phyloP scores from a whole-genome alignment of 2,797 vertebrate species.

The Anguilla megastoma region DNA sequence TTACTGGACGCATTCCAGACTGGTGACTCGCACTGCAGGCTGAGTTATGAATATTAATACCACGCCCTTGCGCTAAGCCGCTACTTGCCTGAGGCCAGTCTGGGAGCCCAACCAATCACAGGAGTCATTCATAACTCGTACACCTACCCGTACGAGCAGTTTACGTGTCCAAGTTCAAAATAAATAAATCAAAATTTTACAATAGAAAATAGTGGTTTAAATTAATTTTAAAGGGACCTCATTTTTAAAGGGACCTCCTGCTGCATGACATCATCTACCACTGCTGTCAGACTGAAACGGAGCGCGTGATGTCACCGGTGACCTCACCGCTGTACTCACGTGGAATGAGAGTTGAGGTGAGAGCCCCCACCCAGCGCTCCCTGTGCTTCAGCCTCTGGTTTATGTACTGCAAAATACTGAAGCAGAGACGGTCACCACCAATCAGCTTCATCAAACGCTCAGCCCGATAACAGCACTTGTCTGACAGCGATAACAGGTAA shows the following conservation, averaged over 20 bases:
- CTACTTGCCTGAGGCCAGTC: neutral
- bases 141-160: neutral
- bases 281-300: neutral
- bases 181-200: neutral
- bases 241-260: neutral
- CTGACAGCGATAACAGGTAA: neutral
- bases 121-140: neutral
- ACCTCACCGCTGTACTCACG: constrained; percentile 73
- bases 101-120: neutral
- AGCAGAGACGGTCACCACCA: neutral
- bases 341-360: constrained; percentile 82
- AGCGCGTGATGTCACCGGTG: neutral
- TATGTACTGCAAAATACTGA: constrained; percentile 89
- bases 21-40: neutral
- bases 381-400: constrained; percentile 89
- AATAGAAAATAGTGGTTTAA: neutral
- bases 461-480: neutral
- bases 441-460: neutral
- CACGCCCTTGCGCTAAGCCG: neutral
- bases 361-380: constrained; percentile 87
- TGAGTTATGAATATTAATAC: neutral
- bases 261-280: neutral
- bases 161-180: neutral
- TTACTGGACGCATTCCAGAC: neutral
- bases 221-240: neutral